A percentile compares a stretch with the other conserved stretches of the same genome.
Evolutionary conservation across 2,797 vertebrate genomes (phyloP).

Genomic region (Hirundo rustica): DNA sequence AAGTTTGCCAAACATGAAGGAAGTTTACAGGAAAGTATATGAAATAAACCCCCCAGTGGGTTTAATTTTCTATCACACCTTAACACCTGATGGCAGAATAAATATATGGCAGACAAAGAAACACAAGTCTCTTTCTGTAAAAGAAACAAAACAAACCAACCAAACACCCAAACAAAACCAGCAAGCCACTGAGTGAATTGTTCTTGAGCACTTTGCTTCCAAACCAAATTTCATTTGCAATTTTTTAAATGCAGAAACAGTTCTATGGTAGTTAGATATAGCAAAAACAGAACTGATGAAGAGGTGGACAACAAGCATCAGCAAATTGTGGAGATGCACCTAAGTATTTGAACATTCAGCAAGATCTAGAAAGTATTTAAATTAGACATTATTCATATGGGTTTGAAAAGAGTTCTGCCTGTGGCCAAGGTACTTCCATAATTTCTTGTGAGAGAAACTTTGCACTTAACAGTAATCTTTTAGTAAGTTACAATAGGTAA

Average conservation of each 20-base stretch:
- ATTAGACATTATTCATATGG: not conserved
- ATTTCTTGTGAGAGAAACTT: not conserved
- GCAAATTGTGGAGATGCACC: not conserved
- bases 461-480: not conserved
- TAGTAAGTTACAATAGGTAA: not conserved
- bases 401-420: not conserved
- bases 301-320: not conserved
- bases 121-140: not conserved
- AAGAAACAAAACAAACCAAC: not conserved
- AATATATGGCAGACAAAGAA: not conserved
- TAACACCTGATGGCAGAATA: not conserved
- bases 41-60: not conserved
- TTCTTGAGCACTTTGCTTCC: not conserved
- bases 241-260: not conserved
- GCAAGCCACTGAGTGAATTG: not conserved
- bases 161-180: not conserved
- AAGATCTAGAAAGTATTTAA: not conserved
- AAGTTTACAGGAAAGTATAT: not conserved
- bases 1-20: not conserved
- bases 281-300: not conserved
- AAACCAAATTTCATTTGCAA: not conserved
- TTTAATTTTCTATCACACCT: not conserved
- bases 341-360: not conserved
- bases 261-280: not conserved
- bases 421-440: not conserved